Conservation (phyloP, 2,113 vertebrate genomes). For the Eretmochelys imbricata region DNA sequence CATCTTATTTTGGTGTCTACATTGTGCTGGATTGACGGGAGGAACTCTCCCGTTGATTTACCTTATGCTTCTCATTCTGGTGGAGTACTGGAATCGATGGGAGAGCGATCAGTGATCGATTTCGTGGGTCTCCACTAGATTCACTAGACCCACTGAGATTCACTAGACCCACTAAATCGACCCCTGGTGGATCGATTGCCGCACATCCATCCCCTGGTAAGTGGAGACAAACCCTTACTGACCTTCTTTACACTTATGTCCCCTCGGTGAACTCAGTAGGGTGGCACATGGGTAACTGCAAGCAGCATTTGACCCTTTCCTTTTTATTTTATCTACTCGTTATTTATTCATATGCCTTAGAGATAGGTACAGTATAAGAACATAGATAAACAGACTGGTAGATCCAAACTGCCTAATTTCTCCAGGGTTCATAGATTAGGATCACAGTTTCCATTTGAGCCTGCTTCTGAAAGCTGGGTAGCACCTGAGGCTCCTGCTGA, state of each 20-base stretch:
- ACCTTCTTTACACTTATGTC: not conserved
- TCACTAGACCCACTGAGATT: too few relatives aligned
- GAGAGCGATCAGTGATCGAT: too few relatives aligned
- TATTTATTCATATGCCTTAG: not conserved
- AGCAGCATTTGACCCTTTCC: not conserved
- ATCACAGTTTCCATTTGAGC: not conserved
- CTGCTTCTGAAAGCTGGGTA: not conserved
- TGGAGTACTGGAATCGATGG: too few relatives aligned
- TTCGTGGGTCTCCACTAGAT: too few relatives aligned
- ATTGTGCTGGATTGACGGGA: too few relatives aligned
- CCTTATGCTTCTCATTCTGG: too few relatives aligned
- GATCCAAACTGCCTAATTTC: not conserved
- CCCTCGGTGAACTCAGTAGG: not conserved
- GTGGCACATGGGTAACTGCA: not conserved
- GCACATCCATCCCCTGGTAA: too few relatives aligned
- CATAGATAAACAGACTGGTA: not conserved
- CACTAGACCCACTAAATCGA: too few relatives aligned
- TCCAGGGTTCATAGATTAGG: not conserved
- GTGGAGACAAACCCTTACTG: not conserved
- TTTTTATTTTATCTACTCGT: not conserved
- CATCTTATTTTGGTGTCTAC: too few relatives aligned
- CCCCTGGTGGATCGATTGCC: too few relatives aligned
- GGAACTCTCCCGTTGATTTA: too few relatives aligned
- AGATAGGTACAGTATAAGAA: not conserved
- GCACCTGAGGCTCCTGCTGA: not conserved